These are phyloP conservation scores for Polymixis flavicincta DNA, from an alignment of 2,888 invertebrate species.

Conservation along the genomic window DNA sequence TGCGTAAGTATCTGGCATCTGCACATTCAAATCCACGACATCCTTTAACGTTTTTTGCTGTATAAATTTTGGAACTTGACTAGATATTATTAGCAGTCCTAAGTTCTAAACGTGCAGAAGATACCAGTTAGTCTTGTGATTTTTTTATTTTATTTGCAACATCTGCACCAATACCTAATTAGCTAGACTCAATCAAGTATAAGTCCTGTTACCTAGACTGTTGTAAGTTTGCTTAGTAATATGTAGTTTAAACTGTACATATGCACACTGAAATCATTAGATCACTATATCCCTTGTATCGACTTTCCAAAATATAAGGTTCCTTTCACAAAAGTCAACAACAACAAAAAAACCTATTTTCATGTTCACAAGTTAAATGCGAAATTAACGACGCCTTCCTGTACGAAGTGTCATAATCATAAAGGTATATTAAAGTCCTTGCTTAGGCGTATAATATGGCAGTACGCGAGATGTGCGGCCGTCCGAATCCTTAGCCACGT, in stretches of 20 bases:
- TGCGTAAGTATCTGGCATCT: slow-evolving; percentile 38
- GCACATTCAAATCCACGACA: slow-evolving; percentile 49
- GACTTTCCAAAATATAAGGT: background rate
- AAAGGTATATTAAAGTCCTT: slow-evolving; percentile 84
- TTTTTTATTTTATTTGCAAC: slow-evolving; percentile 33
- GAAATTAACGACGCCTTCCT: slow-evolving; percentile 75
- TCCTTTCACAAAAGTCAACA: slow-evolving; percentile 8
- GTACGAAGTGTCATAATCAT: slow-evolving; percentile 81
- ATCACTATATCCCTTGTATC: background rate
- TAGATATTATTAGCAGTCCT: slow-evolving; percentile 24
- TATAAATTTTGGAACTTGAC: slow-evolving; percentile 32
- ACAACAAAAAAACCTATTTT: slow-evolving; percentile 41
- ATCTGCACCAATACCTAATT: background rate
- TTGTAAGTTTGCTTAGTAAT: background rate
- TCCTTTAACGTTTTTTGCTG: slow-evolving; percentile 51
- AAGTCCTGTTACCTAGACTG: background rate
- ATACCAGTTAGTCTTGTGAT: slow-evolving; percentile 15
- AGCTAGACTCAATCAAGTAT: background rate
- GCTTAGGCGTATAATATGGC: slow-evolving; percentile 79
- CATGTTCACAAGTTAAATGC: slow-evolving; percentile 68
- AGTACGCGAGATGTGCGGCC: slow-evolving; percentile 66
- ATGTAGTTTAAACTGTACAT: background rate
- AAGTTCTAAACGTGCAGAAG: slow-evolving; percentile 19
- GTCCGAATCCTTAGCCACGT: slow-evolving; percentile 83
- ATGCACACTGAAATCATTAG: no score